Evolutionary conservation across 2,113 vertebrate genomes (phyloP).

Genomic region (Calyptomena viridis): DNA sequence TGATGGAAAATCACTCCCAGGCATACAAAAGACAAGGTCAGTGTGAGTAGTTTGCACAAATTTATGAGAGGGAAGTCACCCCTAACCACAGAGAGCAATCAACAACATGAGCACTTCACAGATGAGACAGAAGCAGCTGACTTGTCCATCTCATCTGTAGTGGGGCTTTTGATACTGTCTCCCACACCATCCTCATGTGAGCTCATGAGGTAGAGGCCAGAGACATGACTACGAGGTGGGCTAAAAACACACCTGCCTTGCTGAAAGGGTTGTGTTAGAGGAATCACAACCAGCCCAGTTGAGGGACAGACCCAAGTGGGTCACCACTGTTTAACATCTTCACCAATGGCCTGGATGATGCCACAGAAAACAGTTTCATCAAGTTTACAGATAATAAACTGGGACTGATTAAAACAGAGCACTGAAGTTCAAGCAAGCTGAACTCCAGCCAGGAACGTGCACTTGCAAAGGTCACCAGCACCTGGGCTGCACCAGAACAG

Average conservation of each 20-base stretch:
- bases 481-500: neutral
- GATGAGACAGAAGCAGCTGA: neutral
- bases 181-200: neutral
- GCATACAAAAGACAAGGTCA: neutral
- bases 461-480: neutral
- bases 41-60: neutral
- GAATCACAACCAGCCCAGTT: neutral
- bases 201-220: neutral
- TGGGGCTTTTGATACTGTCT: neutral
- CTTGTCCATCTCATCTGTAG: neutral
- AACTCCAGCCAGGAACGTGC: neutral
- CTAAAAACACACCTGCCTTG: neutral
- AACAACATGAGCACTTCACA: neutral
- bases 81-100: accelerated
- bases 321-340: neutral
- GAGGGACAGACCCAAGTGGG: neutral
- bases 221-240: accelerated
- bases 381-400: neutral
- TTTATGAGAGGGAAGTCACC: neutral
- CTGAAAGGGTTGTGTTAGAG: neutral
- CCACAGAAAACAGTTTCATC: neutral
- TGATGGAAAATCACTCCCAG: neutral
- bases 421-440: neutral
- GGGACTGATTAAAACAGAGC: accelerated
- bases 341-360: neutral